A percentile compares a stretch with the other conserved stretches of the same genome.
phyloP scores from a whole-genome alignment of 1,140 invertebrate species.

The Melipona quadrifasciata region DNA sequence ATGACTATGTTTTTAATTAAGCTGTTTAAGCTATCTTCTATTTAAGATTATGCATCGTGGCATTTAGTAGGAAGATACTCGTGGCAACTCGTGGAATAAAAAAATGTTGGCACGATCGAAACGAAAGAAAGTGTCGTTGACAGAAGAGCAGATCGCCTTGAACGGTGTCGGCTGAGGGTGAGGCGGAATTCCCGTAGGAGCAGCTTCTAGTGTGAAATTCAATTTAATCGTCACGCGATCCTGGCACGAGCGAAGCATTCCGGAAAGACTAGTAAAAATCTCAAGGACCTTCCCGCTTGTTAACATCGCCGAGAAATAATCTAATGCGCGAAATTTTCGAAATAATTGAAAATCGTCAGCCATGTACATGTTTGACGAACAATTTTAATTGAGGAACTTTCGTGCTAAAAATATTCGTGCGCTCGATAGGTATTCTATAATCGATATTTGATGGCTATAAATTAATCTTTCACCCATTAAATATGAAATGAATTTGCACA shows the following conservation, averaged over 20 bases:
- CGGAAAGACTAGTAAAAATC: not conserved
- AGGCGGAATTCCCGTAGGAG: not conserved
- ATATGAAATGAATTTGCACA: not conserved
- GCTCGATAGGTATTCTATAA: not conserved
- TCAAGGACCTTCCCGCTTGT: not conserved
- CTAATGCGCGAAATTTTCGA: not conserved
- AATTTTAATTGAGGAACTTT: not conserved
- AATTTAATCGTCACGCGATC: conserved; percentile 26
- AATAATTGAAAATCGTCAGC: not conserved
- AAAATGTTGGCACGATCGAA: too few relatives aligned
- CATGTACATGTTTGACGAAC: not conserved
- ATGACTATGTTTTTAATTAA: too few relatives aligned
- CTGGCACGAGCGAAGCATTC: not conserved
- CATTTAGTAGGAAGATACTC: not conserved
- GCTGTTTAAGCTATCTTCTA: too few relatives aligned
- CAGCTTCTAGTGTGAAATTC: conserved; percentile 26
- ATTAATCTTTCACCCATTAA: not conserved
- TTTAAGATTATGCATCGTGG: not conserved
- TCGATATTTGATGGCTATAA: not conserved
- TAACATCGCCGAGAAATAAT: not conserved
- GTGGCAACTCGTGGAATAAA: not conserved
- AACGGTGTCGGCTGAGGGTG: not conserved
- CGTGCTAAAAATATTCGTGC: not conserved
- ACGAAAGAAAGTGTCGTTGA: not conserved
- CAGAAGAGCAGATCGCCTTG: not conserved